A percentile compares a stretch with the other conserved stretches of the same genome.
phyloP scores from a whole-genome alignment of 2,888 invertebrate species.

The Hypolimnas misippus region DNA sequence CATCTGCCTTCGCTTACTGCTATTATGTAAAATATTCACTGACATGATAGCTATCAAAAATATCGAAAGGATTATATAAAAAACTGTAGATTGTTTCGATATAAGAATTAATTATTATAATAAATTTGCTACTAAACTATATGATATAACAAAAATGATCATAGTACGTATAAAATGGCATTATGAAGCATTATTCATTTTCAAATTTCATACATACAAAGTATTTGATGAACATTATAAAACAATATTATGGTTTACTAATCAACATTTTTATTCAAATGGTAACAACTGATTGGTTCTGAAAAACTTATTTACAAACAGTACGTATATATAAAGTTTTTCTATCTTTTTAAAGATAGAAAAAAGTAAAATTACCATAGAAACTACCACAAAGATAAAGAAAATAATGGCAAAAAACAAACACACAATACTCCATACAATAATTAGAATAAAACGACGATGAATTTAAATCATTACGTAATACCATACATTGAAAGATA shows the following conservation, averaged over 20 bases:
- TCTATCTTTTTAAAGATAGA: no score
- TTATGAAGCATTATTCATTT: no score
- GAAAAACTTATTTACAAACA: not conserved
- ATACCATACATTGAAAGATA: constrained; percentile 45
- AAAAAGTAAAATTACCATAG: no score
- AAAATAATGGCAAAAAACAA: not conserved
- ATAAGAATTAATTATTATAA: not conserved
- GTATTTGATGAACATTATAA: no score
- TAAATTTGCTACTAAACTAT: not conserved
- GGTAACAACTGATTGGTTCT: no score
- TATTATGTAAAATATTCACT: constrained; percentile 23
- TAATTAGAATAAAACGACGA: constrained; percentile 17
- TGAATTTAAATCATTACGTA: constrained; percentile 27
- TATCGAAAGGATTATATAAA: constrained; percentile 1
- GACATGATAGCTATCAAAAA: constrained; percentile 8
- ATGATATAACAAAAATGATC: no score
- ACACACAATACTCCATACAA: constrained; percentile 8
- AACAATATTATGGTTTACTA: no score
- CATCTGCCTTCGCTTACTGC: constrained; percentile 60
- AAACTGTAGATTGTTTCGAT: not conserved
- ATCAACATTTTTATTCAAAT: no score
- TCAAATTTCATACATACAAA: no score
- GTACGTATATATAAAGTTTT: no score
- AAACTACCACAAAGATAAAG: no score
- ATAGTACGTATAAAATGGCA: no score